These are phyloP conservation scores for Chironomus riparius DNA, from an alignment of 2,888 invertebrate species.

Conservation along the genomic window DNA sequence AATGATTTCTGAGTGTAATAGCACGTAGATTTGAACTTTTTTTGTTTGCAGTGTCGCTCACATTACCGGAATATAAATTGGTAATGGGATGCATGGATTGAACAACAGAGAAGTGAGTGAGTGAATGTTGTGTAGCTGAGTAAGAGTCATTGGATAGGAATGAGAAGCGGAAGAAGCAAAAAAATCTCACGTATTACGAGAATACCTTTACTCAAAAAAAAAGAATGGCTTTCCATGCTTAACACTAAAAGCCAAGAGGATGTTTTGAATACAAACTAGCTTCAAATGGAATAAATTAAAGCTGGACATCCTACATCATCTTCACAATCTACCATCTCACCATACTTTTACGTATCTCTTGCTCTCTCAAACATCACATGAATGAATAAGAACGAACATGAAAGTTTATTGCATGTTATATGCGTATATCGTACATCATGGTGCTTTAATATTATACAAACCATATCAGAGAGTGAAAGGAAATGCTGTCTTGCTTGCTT, in stretches of 20 bases:
- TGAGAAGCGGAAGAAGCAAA: not conserved
- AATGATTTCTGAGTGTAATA: conserved; percentile 2
- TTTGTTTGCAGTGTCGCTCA: conserved; percentile 23
- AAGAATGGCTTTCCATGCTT: not conserved
- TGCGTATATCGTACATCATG: not conserved
- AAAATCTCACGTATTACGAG: conserved; percentile 10
- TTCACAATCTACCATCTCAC: not conserved
- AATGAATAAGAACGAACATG: not conserved
- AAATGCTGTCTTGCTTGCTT: not conserved
- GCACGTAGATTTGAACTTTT: conserved; percentile 23
- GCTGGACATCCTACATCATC: conserved; percentile 20
- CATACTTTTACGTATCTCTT: not conserved
- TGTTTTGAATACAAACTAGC: conserved; percentile 26
- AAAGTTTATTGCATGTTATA: not conserved
- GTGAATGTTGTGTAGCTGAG: not conserved
- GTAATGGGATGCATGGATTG: not conserved
- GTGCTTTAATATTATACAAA: not conserved
- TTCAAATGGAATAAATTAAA: conserved; percentile 14
- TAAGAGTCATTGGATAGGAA: not conserved
- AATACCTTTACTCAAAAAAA: conserved; percentile 13
- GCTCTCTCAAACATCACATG: not conserved
- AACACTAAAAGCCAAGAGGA: conserved; percentile 22
- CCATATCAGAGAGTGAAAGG: not conserved
- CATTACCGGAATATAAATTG: conserved; percentile 12
- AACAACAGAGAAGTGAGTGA: not conserved